Evolutionary conservation across 2,888 invertebrate species (phyloP), one percentile per base, ranked within the genome.

Genomic region (Mesoligia furuncula): DNA sequence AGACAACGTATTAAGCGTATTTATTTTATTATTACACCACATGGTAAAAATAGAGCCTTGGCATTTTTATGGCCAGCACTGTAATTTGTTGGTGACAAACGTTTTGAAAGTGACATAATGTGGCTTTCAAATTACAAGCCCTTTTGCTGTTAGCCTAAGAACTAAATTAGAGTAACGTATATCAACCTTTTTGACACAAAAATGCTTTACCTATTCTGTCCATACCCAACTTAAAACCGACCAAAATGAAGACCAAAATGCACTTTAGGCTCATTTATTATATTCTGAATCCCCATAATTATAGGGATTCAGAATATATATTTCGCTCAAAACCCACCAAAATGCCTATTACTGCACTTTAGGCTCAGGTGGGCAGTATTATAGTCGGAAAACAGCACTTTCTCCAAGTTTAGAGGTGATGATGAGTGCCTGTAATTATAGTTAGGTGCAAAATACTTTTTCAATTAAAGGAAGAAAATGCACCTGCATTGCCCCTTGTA

Each of bases 1-100:
- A 75, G 31, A 72, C 91, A 91, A 93, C 91, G 90, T 92, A 93
- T 93, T 92, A 94, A 88, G 85, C 87, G 89, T 93, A 90, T 93
- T 93, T 92, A 94, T 93, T 93, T 92, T 88, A 88, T 89, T 90
- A 87, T 84, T 88, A 77, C 88, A 72, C 82, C 85, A 86, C 84
- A 69, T 74, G 64, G 64, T 77, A 81, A 89, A 85, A 91, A 90
- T 87, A 80, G 85, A 80, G 85, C 92, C 93, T 93, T 93, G 93
- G 91, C 92, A 92, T 93, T 93, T 92, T 85, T 85, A 73, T 89
- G 91, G 88, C 88, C 87, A 64, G 80, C 81, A 90, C 87, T 91
- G 89, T 90, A 92, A 90, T 89, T 89, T 86, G 82, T 90, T 88
- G 90, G 87, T 85, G 86, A 88, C 88, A 87, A 88, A 84, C 68